A percentile compares a stretch with the other conserved stretches of the same genome.
phyloP scores from a whole-genome alignment of 2,797 vertebrate genomes.

The Acestrorhynchus altus region DNA sequence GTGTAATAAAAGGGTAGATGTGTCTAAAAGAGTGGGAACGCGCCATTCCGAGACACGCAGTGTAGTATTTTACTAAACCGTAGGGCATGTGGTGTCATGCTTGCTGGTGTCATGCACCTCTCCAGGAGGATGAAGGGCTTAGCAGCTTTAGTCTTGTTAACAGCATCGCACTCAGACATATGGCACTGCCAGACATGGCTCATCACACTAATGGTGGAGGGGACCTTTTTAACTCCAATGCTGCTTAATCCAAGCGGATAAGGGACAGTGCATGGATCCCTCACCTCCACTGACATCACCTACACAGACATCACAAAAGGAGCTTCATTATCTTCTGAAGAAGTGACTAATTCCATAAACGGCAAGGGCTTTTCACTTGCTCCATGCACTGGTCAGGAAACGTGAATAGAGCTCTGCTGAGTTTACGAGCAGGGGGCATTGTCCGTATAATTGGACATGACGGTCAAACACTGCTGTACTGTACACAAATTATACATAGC shows the following conservation, averaged over 20 bases:
- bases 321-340: constrained; percentile 1
- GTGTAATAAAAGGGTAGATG: not conserved
- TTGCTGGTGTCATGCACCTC: constrained; percentile 18
- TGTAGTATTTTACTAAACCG: not conserved
- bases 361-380: not conserved
- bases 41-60: not conserved
- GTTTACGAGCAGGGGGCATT: not conserved
- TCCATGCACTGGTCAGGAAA: not conserved
- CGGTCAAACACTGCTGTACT: not conserved
- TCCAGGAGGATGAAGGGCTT: constrained; percentile 46
- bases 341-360: not conserved
- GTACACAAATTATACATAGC: not conserved
- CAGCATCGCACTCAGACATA: constrained; percentile 23
- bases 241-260: constrained; percentile 35
- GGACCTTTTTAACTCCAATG: constrained; percentile 37
- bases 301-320: not conserved
- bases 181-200: constrained; percentile 23
- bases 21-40: not conserved
- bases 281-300: constrained; percentile 10
- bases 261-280: constrained; percentile 9
- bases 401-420: not conserved
- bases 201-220: constrained; percentile 30
- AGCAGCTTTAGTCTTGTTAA: constrained; percentile 54
- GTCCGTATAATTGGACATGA: not conserved
- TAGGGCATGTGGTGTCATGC: constrained; percentile 11